Conservation (phyloP, 2,797 vertebrate genomes). For the Kryptopterus vitreolus region DNA sequence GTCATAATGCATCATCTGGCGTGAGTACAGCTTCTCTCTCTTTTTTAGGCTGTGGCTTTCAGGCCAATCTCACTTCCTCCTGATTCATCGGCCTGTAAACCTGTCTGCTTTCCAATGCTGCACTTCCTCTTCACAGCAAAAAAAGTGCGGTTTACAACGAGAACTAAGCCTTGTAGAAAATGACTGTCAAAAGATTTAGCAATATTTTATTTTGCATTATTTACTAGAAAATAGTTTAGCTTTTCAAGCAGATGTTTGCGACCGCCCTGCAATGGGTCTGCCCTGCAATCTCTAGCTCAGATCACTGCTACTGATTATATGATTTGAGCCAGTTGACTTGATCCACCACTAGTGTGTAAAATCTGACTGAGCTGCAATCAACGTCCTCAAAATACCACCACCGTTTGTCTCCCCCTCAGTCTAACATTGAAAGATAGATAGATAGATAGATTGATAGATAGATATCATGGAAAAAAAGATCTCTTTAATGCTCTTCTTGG, state of each 20-base stretch:
- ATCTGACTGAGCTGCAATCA: not conserved
- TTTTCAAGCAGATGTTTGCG: not conserved
- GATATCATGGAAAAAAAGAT: too few species aligned
- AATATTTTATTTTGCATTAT: not conserved
- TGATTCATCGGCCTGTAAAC: conserved; percentile 58
- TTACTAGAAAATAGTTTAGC: not conserved
- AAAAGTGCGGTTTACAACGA: conserved; percentile 2
- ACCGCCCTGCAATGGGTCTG: not conserved
- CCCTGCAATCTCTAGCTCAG: not conserved
- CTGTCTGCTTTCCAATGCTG: conserved; percentile 2
- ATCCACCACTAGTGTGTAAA: not conserved
- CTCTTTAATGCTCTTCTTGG: not conserved
- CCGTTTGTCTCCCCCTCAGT: not conserved
- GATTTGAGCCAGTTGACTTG: not conserved
- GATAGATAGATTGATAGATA: too few species aligned
- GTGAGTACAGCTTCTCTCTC: not conserved
- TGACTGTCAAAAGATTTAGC: not conserved
- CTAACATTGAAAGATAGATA: too few species aligned
- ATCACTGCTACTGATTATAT: not conserved
- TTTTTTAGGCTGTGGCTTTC: conserved; percentile 68
- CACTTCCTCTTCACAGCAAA: conserved; percentile 32
- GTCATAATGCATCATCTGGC: conserved; percentile 11
- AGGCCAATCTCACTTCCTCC: conserved; percentile 77
- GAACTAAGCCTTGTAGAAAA: not conserved
- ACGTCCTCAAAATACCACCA: not conserved